These are phyloP conservation scores for Caenorhabditis japonica DNA, from an alignment of 2,888 invertebrate species.

Conservation along the genomic window DNA sequence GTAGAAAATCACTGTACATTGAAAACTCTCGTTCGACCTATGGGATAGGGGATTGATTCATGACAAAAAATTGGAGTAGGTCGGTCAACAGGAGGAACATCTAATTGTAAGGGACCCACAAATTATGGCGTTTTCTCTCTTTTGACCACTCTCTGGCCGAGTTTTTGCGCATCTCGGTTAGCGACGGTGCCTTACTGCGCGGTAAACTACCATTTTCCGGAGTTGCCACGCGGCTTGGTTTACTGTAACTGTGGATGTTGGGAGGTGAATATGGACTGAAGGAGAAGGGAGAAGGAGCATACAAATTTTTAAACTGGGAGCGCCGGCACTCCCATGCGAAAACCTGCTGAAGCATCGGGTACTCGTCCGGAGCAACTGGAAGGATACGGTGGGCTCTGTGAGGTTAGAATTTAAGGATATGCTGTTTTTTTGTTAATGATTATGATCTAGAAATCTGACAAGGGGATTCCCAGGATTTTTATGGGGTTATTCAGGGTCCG, in stretches of 20 bases:
- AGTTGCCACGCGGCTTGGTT: constrained; percentile 30
- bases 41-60: not conserved
- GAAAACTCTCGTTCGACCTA: not conserved
- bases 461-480: no score
- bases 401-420: no score
- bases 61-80: constrained; percentile 10
- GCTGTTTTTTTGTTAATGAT: no score
- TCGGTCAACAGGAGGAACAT: not conserved
- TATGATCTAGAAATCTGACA: no score
- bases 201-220: constrained; percentile 34
- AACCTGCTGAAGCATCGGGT: constrained; percentile 40
- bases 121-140: constrained; percentile 43
- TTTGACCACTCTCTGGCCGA: constrained; percentile 25
- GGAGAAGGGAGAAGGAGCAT: not conserved
- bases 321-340: constrained; percentile 52
- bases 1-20: not conserved
- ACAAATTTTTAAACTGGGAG: constrained; percentile 39
- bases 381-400: constrained; percentile 43
- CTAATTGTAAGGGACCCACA: constrained; percentile 32
- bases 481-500: no score
- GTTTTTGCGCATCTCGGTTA: constrained; percentile 36
- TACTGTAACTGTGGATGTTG: constrained; percentile 22
- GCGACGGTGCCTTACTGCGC: constrained; percentile 12
- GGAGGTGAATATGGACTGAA: not conserved
- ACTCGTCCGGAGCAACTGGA: constrained; percentile 46